Conservation (phyloP, 2,797 vertebrate species). For the Pseudotriccus pelzelni region DNA sequence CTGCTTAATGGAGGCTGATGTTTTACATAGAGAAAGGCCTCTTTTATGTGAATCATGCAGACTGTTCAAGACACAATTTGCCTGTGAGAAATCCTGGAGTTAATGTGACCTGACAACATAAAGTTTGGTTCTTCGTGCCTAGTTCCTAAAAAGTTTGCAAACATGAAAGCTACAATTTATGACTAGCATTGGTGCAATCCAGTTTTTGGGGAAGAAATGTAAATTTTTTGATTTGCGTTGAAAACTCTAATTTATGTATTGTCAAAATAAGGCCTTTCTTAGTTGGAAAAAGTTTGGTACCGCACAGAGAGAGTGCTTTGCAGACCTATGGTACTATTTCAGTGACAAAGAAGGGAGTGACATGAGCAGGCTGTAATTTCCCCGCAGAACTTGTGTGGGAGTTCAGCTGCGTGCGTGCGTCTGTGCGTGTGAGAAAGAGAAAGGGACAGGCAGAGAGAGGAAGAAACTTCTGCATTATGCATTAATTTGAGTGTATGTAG, state of each 20-base stretch:
- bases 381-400: constrained; percentile 40
- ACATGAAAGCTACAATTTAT: neutral
- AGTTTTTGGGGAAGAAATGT: neutral
- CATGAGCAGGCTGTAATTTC: constrained; percentile 55
- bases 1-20: constrained; percentile 40
- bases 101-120: constrained; percentile 61
- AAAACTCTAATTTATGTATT: neutral
- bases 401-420: neutral
- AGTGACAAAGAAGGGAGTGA: constrained; percentile 53
- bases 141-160: constrained; percentile 23
- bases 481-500: constrained; percentile 35
- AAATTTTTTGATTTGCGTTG: neutral
- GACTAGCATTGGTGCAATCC: neutral
- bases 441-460: neutral
- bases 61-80: constrained; percentile 42
- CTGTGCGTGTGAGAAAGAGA: constrained; percentile 10
- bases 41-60: neutral
- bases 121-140: constrained; percentile 37
- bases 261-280: neutral
- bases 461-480: constrained; percentile 54
- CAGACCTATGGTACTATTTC: constrained; percentile 32
- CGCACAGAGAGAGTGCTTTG: neutral
- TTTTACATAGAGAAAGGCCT: neutral
- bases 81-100: constrained; percentile 54
- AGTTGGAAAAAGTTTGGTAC: neutral